Evolutionary conservation across 2,797 vertebrate genomes (phyloP).

Genomic region (Octomys mimax): DNA sequence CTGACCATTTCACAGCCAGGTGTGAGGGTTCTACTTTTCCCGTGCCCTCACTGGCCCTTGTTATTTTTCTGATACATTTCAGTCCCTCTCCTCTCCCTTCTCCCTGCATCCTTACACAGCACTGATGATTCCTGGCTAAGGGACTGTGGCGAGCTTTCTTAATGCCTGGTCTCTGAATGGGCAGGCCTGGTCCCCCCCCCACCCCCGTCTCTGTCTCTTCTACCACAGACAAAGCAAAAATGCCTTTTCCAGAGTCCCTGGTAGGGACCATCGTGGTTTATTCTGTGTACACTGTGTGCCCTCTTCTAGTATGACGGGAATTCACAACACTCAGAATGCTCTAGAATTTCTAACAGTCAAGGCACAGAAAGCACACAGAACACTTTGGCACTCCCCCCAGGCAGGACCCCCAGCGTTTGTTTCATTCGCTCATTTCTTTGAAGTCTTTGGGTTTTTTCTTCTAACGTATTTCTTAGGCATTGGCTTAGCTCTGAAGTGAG

Average conservation of each 20-base stretch:
- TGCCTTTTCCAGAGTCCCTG: not conserved
- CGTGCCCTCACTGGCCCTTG: not conserved
- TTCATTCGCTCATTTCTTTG: not conserved
- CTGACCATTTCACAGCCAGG: not conserved
- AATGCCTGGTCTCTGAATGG: not conserved
- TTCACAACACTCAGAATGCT: not conserved
- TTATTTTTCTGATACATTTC: not conserved
- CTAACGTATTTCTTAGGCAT: not conserved
- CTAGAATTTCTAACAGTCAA: not conserved
- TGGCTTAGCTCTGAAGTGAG: not conserved
- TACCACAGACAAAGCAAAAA: not conserved
- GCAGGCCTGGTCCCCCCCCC: not conserved
- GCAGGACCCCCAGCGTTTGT: not conserved
- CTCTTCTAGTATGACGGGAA: not conserved
- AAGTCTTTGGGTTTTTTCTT: not conserved
- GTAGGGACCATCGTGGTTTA: not conserved
- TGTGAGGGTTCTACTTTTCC: not conserved
- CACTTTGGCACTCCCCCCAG: fast-evolving
- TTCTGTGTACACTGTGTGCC: not conserved
- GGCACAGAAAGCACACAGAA: not conserved
- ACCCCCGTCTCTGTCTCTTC: not conserved
- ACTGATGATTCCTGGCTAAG: too few relatives aligned
- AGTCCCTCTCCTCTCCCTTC: too few relatives aligned
- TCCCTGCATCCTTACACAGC: not conserved
- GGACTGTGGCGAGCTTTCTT: fast-evolving